Evolutionary conservation across 2,888 invertebrate species (phyloP).

Genomic region (Lasioglossum oenotherae): DNA sequence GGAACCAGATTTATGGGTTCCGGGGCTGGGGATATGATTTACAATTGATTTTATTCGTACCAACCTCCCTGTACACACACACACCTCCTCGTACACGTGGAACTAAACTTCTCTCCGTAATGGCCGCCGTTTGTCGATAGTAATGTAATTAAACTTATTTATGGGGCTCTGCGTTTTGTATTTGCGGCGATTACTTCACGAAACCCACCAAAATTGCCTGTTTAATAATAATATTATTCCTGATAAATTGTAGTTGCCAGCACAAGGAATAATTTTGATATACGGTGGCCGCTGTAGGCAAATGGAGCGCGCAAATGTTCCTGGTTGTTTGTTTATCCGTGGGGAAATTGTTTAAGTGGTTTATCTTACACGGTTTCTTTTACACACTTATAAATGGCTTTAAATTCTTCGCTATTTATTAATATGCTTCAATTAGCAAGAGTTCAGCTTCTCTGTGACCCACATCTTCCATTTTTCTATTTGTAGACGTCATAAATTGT

Average conservation of each 20-base stretch:
- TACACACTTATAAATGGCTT: not conserved
- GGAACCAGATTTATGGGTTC: constrained; percentile 45
- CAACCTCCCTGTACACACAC: not conserved
- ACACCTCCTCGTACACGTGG: not conserved
- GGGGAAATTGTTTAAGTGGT: not conserved
- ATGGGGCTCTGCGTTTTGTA: not conserved
- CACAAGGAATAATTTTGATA: not conserved
- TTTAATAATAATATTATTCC: not conserved
- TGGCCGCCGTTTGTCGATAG: constrained; percentile 26
- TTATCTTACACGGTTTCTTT: not conserved
- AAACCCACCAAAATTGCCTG: not conserved
- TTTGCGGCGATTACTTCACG: not conserved
- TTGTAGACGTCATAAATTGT: not conserved
- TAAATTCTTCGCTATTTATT: not conserved
- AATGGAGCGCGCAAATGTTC: not conserved
- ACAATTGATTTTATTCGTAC: constrained; percentile 54
- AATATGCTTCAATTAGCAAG: not conserved
- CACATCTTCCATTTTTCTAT: not conserved
- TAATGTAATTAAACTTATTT: constrained; percentile 29
- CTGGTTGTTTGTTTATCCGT: not conserved
- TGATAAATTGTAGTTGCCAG: not conserved
- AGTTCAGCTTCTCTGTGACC: not conserved
- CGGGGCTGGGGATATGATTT: constrained; percentile 46
- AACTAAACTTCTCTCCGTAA: constrained; percentile 24
- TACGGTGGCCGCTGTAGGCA: not conserved